Base-by-base conservation (phyloP, 2,113 vertebrate genomes). In the Sakesphorus luctuosus region DNA sequence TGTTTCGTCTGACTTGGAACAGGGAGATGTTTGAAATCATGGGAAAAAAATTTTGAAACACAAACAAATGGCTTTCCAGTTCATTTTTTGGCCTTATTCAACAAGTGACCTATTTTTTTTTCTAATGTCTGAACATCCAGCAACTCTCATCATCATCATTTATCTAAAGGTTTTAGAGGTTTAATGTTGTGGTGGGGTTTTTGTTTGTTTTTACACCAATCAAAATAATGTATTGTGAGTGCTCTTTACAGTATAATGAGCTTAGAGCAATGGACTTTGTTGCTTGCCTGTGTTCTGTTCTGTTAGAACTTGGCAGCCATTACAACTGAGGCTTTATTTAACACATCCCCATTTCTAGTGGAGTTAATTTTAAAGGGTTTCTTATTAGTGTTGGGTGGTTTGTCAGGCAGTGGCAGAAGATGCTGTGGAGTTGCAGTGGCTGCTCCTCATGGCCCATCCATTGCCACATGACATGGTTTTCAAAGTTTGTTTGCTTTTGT, bases 321-420 rank as follows among this genome's bases (percentile, higher is more conserved):
- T 95, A 93, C 92, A 95, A 43, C 73, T 13, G 62, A 69, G 77
- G 83, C 93, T 96, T 96, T 95, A 96, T 96, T 96, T 91, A 89
- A 95, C 65, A 68, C 93, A 90, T 96, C 92, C 26, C 2, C 18
- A 10, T 92, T 94, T 92, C 85, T 81, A 58, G 80, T 16, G 77
- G 66, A 92, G 83, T 92, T 95, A 84, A 90, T 95, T 96, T 96
- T 93, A 89, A 89, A 82, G 76, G 53, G 53, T 90, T 89, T 87
- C 76, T 82, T 89, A 72, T 49, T 75, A 43, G 80, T 75, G 1
- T 52, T 66, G 83, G 65, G 3, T 33, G 56, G 31, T 90, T 85
- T 90, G 79, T 91, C 75, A 74, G 58, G 36, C 33, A 36, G 83
- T 33, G 65, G 44, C 49, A 88, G 94, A 65, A 68, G 55, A 24